Evolutionary conservation across 2,888 invertebrate species (phyloP), one percentile per base, ranked within the genome.

Genomic region (Lithophane socia): DNA sequence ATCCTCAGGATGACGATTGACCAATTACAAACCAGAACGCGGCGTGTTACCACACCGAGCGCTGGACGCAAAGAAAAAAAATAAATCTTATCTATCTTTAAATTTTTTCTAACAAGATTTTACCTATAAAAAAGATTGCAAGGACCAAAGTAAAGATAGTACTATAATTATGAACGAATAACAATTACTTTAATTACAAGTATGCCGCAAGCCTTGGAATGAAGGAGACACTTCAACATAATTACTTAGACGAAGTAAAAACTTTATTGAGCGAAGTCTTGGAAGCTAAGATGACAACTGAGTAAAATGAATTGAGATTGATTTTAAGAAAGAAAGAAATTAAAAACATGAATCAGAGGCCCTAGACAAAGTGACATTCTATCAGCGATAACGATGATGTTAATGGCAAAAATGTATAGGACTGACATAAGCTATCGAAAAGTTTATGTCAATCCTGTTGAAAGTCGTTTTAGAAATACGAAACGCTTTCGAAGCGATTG

Each of bases 231-330:
- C 70, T 82, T 72, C 37, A 64, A 56, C 52, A 49, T 87, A 73
- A 77, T 79, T 85, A 71, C 58, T 86, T 58, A 68, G 63, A 61
- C 2, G 10, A 75, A 71, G 69, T 71, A 42, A 80, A 61, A 82
- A 68, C 56, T 82, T 72, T 68, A 60, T 63, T 64, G 56, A 47
- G 54, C 24, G 29, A 61, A 85, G 47, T 7, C 54, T 61, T 47
- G 42, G 4, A 18, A 71, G 63, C 56, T 61, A 49, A 52, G n/a
- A 74, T 69, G 60, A 71, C 37, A 66, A 67, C 29, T 52, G 37
- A 64, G 49, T 52, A 29, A 72, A 83, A 82, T 61, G 9, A 60
- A 86, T 64, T 58, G 29, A 69, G 29, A 74, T 69, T 68, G 52
- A 77, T 77, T 67, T 49, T 16, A 42, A 56, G 56, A 77, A 58